Conservation (phyloP, 2,797 vertebrate species). For the Anguilla anguilla region DNA sequence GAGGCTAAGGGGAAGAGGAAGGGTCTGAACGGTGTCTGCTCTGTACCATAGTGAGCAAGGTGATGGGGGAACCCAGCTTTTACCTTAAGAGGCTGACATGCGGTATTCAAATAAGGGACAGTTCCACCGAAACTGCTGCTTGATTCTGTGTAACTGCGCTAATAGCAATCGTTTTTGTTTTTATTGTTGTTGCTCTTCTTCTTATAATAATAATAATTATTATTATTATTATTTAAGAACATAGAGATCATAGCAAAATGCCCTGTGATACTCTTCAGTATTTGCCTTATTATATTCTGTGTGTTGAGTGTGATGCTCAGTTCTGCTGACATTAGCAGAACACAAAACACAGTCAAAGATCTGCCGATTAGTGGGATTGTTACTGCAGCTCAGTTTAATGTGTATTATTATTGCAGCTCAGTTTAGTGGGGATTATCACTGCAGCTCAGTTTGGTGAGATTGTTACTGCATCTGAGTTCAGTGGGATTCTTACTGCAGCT, state of each 20-base stretch:
- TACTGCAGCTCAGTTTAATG: too few relatives aligned
- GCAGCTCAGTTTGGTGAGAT: too few relatives aligned
- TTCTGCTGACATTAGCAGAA: background rate
- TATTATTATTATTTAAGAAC: background rate
- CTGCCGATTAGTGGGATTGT: too few relatives aligned
- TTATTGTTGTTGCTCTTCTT: background rate
- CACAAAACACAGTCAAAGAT: background rate
- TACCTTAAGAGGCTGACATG: background rate
- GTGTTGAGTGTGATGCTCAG: background rate
- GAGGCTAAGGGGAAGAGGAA: constrained; percentile 20
- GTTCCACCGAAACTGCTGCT: background rate
- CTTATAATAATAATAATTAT: background rate
- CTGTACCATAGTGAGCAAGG: background rate
- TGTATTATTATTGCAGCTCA: too few relatives aligned
- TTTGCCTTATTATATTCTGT: background rate
- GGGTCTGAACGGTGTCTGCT: constrained; percentile 30
- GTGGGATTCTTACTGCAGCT: too few relatives aligned
- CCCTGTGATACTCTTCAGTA: too few relatives aligned
- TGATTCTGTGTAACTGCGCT: background rate
- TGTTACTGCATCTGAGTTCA: too few relatives aligned
- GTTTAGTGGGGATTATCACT: too few relatives aligned
- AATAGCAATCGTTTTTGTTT: background rate
- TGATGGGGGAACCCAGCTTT: background rate
- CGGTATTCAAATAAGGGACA: background rate
- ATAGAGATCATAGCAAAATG: too few relatives aligned